phyloP scores from a whole-genome alignment of 1,140 invertebrate species.

The Dendrolimus punctatus region DNA sequence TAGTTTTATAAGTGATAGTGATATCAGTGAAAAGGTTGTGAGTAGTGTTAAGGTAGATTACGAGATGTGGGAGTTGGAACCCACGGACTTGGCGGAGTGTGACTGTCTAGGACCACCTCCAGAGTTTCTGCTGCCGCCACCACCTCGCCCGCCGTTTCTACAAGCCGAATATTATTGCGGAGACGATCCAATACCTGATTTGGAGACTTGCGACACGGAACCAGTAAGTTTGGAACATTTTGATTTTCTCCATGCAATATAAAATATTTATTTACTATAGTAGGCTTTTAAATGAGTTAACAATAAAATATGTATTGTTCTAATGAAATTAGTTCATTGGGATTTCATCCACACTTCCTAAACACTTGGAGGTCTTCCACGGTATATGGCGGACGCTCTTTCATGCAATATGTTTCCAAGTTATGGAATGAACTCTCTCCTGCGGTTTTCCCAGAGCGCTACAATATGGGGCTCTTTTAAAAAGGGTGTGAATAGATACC shows the following conservation, averaged over 20 bases:
- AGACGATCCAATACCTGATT: conserved; percentile 65
- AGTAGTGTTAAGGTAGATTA: conserved; percentile 69
- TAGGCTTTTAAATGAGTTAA: too few relatives aligned
- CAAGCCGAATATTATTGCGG: conserved; percentile 69
- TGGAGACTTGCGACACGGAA: conserved; percentile 70
- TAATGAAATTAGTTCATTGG: too few relatives aligned
- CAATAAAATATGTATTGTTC: too few relatives aligned
- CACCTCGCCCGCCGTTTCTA: conserved; percentile 71
- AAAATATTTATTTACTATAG: neutral
- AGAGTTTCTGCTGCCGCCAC: conserved; percentile 74
- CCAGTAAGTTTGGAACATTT: conserved; percentile 63
- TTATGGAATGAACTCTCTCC: too few relatives aligned
- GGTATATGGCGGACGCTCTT: too few relatives aligned
- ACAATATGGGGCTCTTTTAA: too few relatives aligned
- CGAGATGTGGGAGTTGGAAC: conserved; percentile 66
- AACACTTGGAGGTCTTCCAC: too few relatives aligned
- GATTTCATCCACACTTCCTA: too few relatives aligned
- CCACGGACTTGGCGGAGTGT: conserved; percentile 69
- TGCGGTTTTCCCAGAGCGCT: too few relatives aligned
- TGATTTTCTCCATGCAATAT: neutral
- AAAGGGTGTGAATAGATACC: too few relatives aligned
- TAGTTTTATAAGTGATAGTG: conserved; percentile 63
- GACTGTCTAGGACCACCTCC: conserved; percentile 74
- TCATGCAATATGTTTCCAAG: too few relatives aligned
- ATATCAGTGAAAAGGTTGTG: conserved; percentile 63